Conservation (phyloP, 1,140 invertebrate species). For the Drosophila kurseongensis region DNA sequence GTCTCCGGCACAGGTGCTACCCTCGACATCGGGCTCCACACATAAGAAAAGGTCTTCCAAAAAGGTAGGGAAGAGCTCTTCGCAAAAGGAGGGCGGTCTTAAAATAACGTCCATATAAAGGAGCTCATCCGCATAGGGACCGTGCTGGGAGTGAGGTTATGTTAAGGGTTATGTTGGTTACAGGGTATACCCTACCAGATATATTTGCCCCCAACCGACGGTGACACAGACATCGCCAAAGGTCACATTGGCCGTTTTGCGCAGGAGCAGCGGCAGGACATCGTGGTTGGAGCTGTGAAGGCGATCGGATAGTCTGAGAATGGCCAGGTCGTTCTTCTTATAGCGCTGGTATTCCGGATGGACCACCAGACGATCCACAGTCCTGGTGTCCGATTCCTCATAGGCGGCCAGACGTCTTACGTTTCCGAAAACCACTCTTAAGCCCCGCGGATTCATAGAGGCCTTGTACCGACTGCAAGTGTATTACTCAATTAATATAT, state of each 20-base stretch:
- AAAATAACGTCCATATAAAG: conserved; percentile 42
- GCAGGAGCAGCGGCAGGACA: conserved; percentile 25
- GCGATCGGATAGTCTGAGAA: conserved; percentile 18
- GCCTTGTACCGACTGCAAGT: conserved; percentile 43
- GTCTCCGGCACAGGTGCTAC: conserved; percentile 51
- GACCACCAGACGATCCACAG: conserved; percentile 32
- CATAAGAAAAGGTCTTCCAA: conserved; percentile 15
- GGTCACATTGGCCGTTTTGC: rapidly evolving
- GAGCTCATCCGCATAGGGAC: conserved; percentile 54
- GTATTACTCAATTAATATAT: not conserved
- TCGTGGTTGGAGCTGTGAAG: conserved; percentile 26
- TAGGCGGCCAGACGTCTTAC: not conserved
- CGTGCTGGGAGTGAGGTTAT: conserved; percentile 27
- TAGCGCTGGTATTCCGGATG: conserved; percentile 51
- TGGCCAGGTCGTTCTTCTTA: conserved; percentile 42
- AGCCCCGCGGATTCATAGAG: conserved; percentile 39
- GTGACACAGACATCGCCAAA: conserved; percentile 20
- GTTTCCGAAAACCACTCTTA: conserved; percentile 43
- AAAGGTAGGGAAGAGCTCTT: not conserved
- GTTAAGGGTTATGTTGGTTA: not conserved
- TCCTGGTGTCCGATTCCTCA: not conserved
- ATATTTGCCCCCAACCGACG: conserved; percentile 64
- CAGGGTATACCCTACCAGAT: conserved; percentile 26
- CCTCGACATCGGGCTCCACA: not conserved
- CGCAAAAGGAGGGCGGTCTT: not conserved